phyloP scores from a whole-genome alignment of 2,888 invertebrate species.

The Bombylius discolor region DNA sequence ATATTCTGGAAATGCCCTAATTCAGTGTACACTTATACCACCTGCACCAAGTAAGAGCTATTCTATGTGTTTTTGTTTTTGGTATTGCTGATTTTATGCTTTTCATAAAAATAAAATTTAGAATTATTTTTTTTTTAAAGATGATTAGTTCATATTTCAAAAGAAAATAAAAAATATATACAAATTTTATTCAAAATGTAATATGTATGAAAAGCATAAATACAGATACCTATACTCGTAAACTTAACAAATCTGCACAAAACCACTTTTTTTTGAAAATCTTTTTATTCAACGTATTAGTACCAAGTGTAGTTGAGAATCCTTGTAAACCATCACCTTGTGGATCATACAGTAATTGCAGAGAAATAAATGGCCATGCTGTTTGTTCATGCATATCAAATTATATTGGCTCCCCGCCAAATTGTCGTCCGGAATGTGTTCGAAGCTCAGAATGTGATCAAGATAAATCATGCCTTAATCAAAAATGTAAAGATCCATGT shows the following conservation, averaged over 20 bases:
- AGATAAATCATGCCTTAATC: conserved; percentile 65
- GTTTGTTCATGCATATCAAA: conserved; percentile 68
- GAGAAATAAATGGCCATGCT: conserved; percentile 56
- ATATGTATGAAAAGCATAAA: too few relatives aligned
- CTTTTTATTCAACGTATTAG: not conserved
- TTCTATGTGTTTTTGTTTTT: not conserved
- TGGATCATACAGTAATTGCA: conserved; percentile 68
- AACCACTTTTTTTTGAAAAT: too few relatives aligned
- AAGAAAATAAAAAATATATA: too few relatives aligned
- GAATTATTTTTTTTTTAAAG: conserved; percentile 1
- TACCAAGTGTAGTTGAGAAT: conserved; percentile 29
- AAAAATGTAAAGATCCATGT: conserved; percentile 72
- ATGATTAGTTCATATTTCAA: too few relatives aligned
- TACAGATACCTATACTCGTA: too few relatives aligned
- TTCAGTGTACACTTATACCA: conserved; percentile 30
- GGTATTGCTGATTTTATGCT: too few relatives aligned
- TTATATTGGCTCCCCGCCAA: conserved; percentile 66
- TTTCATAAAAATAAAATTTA: not conserved
- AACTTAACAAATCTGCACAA: too few relatives aligned
- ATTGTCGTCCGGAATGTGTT: conserved; percentile 69
- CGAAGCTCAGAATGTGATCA: conserved; percentile 71
- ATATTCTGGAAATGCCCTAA: conserved; percentile 48
- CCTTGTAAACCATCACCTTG: conserved; percentile 61
- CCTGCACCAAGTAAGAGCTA: conserved; percentile 30
- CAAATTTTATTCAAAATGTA: too few relatives aligned